These are phyloP conservation scores for Lycocerus yunnanus DNA, from an alignment of 2,888 invertebrate species.

Conservation along the genomic window DNA sequence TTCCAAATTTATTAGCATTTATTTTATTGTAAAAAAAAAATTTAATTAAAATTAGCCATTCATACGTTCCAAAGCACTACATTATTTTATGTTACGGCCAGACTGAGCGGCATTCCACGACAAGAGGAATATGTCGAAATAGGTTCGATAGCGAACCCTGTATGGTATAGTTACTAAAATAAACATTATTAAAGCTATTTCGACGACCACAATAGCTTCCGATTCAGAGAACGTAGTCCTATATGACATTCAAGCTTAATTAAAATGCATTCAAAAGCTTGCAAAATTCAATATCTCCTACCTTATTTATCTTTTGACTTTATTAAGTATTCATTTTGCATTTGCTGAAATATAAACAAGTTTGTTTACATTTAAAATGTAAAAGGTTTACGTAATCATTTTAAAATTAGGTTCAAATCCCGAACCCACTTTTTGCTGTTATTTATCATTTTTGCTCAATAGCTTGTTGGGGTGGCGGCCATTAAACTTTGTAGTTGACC, in stretches of 20 bases:
- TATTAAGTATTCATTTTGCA: neutral
- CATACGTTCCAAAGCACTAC: constrained; percentile 1
- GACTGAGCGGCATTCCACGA: neutral
- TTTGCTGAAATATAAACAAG: neutral
- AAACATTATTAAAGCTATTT: constrained; percentile 16
- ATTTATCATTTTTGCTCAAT: neutral
- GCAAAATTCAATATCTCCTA: neutral
- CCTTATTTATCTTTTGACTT: neutral
- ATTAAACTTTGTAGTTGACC: neutral
- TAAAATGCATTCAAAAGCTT: constrained; percentile 15
- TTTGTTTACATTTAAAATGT: neutral
- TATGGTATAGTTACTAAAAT: constrained; percentile 5
- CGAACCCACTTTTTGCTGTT: neutral
- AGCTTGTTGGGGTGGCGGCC: neutral
- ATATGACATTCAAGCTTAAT: constrained; percentile 11
- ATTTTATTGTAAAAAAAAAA: neutral
- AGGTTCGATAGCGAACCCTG: constrained; percentile 3
- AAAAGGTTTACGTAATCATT: neutral
- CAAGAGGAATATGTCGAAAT: constrained; percentile 5
- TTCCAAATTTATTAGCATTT: neutral
- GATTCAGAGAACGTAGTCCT: constrained; percentile 2
- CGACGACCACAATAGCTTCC: constrained; percentile 8
- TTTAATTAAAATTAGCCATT: constrained; percentile 14
- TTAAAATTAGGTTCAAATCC: neutral
- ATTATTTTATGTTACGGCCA: neutral